These are phyloP conservation scores for Atractosteus spatula DNA, from an alignment of 2,113 vertebrate species.

Conservation along the genomic window DNA sequence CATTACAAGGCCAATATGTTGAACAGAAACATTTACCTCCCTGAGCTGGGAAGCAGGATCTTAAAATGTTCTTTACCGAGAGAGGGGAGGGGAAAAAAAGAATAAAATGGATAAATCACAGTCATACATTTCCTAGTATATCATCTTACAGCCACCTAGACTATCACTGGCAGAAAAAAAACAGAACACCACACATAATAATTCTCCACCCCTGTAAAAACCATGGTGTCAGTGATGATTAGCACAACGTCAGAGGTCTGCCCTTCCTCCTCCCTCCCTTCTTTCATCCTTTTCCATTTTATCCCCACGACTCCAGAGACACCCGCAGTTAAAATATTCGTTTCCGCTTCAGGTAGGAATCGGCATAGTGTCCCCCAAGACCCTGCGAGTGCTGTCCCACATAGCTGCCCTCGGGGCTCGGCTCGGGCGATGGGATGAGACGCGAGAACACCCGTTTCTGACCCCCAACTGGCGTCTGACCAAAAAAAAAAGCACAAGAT, in stretches of 20 bases:
- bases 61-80: constrained; percentile 3
- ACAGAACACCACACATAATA: constrained; percentile 20
- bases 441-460: constrained; percentile 87
- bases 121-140: constrained; percentile 35
- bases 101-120: constrained; percentile 16
- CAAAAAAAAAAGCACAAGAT: too few relatives aligned
- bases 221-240: background rate
- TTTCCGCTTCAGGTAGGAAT: constrained; percentile 90
- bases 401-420: constrained; percentile 85
- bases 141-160: constrained; percentile 30
- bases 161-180: constrained; percentile 16
- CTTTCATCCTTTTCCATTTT: too few relatives aligned
- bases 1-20: constrained; percentile 23
- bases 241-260: too few relatives aligned
- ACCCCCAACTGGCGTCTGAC: constrained; percentile 77
- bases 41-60: too few relatives aligned
- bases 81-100: constrained; percentile 18
- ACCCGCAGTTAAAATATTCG: constrained; percentile 74
- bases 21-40: too few relatives aligned
- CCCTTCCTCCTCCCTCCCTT: too few relatives aligned
- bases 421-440: constrained; percentile 85
- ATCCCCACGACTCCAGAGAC: background rate
- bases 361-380: constrained; percentile 87
- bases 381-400: constrained; percentile 92
- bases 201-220: constrained; percentile 18